Conservation (phyloP, 23 tunicate genomes). For the Ciona savignyi region DNA sequence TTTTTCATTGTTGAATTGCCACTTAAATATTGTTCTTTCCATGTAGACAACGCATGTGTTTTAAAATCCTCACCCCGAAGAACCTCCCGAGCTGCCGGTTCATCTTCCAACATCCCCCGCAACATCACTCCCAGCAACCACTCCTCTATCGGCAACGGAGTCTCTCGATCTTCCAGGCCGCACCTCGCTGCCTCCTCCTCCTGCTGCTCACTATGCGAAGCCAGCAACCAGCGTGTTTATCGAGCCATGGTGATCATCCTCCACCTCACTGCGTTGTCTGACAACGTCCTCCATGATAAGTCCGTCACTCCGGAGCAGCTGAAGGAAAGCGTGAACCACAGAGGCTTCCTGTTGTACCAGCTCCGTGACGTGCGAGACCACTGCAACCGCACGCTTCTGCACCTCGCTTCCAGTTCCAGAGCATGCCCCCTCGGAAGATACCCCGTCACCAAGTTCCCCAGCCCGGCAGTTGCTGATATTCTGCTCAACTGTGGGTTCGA, state of each 20-base stretch:
- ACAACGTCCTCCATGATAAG: slow-evolving; percentile 17
- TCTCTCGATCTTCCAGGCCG: not conserved
- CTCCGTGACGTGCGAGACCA: slow-evolving; percentile 51
- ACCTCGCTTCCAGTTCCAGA: slow-evolving; percentile 60
- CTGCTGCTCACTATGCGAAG: slow-evolving; percentile 75
- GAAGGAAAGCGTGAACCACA: not conserved
- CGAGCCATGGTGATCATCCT: slow-evolving; percentile 76
- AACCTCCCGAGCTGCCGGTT: not conserved
- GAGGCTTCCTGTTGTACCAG: slow-evolving; percentile 28
- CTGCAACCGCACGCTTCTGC: slow-evolving; percentile 60
- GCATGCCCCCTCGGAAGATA: slow-evolving; percentile 79
- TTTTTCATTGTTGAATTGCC: too few relatives aligned
- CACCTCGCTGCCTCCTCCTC: not conserved
- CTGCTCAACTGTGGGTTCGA: slow-evolving; percentile 55
- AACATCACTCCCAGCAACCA: not conserved
- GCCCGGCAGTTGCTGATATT: slow-evolving; percentile 31
- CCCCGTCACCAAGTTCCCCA: slow-evolving; percentile 72
- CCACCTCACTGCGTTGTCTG: slow-evolving; percentile 66
- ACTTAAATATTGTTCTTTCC: too few relatives aligned
- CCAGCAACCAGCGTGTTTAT: slow-evolving; percentile 75
- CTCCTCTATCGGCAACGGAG: not conserved
- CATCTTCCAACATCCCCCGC: not conserved
- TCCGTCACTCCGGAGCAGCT: not conserved
- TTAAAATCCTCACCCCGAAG: not conserved
- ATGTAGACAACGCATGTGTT: not conserved